Conservation (phyloP, 2,113 vertebrate species). For the Notarius lentiginosus region DNA sequence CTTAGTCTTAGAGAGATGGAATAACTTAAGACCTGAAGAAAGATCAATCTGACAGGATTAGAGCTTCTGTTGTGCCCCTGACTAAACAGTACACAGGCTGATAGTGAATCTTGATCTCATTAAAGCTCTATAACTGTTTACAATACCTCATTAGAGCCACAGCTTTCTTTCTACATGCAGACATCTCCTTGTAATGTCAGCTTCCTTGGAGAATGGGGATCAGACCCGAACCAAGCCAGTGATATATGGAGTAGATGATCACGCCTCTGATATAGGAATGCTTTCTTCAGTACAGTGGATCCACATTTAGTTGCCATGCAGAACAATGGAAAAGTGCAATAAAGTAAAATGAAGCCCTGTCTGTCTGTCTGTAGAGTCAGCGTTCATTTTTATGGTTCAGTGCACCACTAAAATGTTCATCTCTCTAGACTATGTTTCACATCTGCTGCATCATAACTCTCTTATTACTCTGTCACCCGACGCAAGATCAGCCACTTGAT, state of each 20-base stretch:
- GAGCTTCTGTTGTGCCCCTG: conserved; percentile 36
- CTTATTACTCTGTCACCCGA: conserved; percentile 20
- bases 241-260: conserved; percentile 28
- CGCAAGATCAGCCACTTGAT: conserved; percentile 33
- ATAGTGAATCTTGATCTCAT: conserved; percentile 50
- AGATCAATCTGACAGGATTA: conserved; percentile 75
- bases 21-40: conserved; percentile 78
- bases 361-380: conserved; percentile 9
- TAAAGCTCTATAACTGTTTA: conserved; percentile 49
- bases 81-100: conserved; percentile 32
- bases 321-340: conserved; percentile 8
- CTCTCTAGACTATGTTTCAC: conserved; percentile 33
- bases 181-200: conserved; percentile 21
- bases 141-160: conserved; percentile 51
- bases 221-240: conserved; percentile 15
- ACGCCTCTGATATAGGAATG: neutral
- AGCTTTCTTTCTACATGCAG: neutral
- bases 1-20: conserved; percentile 83
- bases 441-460: conserved; percentile 28
- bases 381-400: conserved; percentile 17
- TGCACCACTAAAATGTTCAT: conserved; percentile 9
- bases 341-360: conserved; percentile 21
- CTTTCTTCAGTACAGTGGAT: neutral
- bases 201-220: conserved; percentile 28
- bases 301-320: neutral